Evolutionary conservation across 2,113 vertebrate species (phyloP).

Genomic region (Tachysurus fulvidraco): DNA sequence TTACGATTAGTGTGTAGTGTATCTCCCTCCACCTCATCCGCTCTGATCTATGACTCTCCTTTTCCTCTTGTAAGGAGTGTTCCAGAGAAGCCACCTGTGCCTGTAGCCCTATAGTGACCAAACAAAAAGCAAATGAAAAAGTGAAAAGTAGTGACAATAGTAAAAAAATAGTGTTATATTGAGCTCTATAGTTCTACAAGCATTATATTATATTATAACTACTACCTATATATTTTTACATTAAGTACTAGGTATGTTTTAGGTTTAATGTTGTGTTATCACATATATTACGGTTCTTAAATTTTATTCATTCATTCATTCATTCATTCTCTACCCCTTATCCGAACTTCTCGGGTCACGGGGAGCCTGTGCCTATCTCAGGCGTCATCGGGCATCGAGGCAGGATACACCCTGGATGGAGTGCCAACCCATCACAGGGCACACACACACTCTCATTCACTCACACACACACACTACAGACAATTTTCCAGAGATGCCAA

Average conservation of each 20-base stretch:
- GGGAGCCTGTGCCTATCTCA: too few species aligned
- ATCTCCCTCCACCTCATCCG: constrained; percentile 66
- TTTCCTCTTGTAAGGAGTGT: constrained; percentile 67
- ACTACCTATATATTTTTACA: not conserved
- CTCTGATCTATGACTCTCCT: constrained; percentile 64
- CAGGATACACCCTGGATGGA: too few species aligned
- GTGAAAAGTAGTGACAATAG: not conserved
- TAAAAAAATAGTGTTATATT: not conserved
- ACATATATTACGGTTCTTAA: not conserved
- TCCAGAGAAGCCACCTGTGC: constrained; percentile 61
- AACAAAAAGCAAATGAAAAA: not conserved
- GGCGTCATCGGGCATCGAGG: too few species aligned
- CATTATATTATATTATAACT: too few species aligned
- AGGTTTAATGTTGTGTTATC: not conserved
- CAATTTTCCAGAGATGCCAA: too few species aligned
- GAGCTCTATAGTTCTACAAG: not conserved
- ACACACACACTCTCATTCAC: too few species aligned
- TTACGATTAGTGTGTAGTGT: constrained; percentile 71
- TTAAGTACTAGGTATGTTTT: not conserved
- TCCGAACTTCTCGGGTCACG: too few species aligned
- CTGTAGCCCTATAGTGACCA: constrained; percentile 58
- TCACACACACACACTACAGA: too few species aligned
- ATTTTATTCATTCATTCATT: too few species aligned
- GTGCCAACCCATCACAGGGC: too few species aligned
- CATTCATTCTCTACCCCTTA: too few species aligned